These are phyloP conservation scores for Podotricha telesiphe DNA, from an alignment of 2,888 invertebrate species.

Conservation along the genomic window DNA sequence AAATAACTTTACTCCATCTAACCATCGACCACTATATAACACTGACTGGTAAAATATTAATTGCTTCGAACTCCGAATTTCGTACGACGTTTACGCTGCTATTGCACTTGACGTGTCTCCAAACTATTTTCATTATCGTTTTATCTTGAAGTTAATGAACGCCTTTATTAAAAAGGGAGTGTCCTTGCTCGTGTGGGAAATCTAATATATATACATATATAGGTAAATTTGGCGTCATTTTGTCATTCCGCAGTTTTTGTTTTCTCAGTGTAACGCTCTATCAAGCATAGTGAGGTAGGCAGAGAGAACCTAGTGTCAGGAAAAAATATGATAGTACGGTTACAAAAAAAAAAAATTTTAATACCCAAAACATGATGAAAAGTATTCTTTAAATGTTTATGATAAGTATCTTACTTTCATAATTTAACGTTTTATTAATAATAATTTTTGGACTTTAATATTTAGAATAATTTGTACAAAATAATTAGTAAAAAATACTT, in stretches of 20 bases:
- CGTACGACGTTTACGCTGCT: conserved; percentile 11
- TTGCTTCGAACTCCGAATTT: conserved; percentile 15
- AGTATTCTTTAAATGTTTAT: too few relatives aligned
- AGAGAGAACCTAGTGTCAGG: too few relatives aligned
- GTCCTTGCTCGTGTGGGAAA: background rate
- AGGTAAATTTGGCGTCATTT: too few relatives aligned
- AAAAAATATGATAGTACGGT: too few relatives aligned
- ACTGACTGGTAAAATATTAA: conserved; percentile 12
- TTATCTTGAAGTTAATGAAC: conserved; percentile 12
- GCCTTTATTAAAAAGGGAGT: background rate
- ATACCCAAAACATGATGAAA: too few relatives aligned
- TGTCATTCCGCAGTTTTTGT: too few relatives aligned
- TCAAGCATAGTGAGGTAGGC: too few relatives aligned
- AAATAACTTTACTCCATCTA: background rate
- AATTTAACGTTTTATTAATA: background rate
- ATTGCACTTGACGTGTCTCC: conserved; percentile 14
- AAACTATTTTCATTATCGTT: conserved; percentile 21
- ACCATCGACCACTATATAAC: too few relatives aligned
- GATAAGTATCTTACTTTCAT: too few relatives aligned
- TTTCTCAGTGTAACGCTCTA: too few relatives aligned
- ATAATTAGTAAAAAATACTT: background rate
- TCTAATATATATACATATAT: background rate
- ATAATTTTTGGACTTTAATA: background rate
- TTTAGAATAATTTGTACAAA: background rate
- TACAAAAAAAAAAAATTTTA: too few relatives aligned